Base-by-base conservation (phyloP, 2,113 vertebrate species). In the Brienomyrus longianalis region DNA sequence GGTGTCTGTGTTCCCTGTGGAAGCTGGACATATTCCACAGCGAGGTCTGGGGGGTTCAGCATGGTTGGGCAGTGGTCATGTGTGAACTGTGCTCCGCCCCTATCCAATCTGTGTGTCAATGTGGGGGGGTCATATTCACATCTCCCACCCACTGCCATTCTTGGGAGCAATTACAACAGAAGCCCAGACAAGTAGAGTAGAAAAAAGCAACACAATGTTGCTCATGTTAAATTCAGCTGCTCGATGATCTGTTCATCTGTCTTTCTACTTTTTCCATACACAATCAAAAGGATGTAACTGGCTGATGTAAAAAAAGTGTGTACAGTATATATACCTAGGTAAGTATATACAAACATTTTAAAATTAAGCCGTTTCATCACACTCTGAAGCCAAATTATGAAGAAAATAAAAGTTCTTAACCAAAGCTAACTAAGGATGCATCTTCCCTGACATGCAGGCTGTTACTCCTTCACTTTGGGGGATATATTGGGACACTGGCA, bases 1-100 rank as follows among this genome's bases (percentile, higher is more conserved):
- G 52, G 31, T 39, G 9, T 80, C 59, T 62, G 17, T 54, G 59
- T 84, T 54, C 84, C 83, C 62, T 80, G 66, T n/a, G 35, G 85
- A 59, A 54, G 45, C 15, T 31, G 59, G 31, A 23, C 43, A 21
- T 27, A 70, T 39, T 90, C 23, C 86, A 83, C 74, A 88, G 87
- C 27, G 47, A 88, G 31, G 35, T 54, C 51, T 56, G 21, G 85
- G 74, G 86, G 74, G 90, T 90, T 90, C 86, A 88, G 90, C 90
- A 90, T 90, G 86, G 86, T 43, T 83, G 74, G 48, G 74, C 86
- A 88, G 35, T 62, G 70, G 51, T 62, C 88, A 89, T 89, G 88
- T 89, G 88, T 89, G 50, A 89, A 89, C 35, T 21, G 70, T 21
- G 27, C 27, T 39, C 85, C 85, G 35, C 89, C 89, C 90, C 39